These are phyloP conservation scores for Pomatorhinus ruficollis DNA, from an alignment of 2,113 vertebrate species.

Conservation along the genomic window DNA sequence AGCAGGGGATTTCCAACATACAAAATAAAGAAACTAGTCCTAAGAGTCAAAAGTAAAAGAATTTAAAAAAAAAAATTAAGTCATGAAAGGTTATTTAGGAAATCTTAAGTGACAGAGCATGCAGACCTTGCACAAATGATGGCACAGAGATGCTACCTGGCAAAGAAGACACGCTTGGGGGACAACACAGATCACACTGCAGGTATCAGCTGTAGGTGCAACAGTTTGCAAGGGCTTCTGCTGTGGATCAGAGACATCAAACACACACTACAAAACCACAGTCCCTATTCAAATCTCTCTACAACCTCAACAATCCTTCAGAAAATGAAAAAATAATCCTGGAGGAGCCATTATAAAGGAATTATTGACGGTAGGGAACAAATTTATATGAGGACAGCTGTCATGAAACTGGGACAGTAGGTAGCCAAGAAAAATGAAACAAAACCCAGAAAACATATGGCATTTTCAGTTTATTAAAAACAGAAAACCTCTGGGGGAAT, in stretches of 20 bases:
- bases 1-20: neutral
- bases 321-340: neutral
- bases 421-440: neutral
- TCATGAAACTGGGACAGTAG: neutral
- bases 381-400: neutral
- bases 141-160: neutral
- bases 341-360: neutral
- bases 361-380: neutral
- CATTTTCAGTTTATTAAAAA: neutral
- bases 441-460: neutral
- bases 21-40: constrained; percentile 35
- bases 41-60: constrained; percentile 3
- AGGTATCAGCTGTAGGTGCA: neutral
- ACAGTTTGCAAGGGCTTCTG: neutral
- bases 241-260: neutral
- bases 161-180: neutral
- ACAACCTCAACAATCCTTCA: neutral
- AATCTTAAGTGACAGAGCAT: neutral
- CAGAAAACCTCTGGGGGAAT: neutral
- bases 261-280: neutral
- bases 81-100: neutral
- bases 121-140: neutral
- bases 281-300: neutral
- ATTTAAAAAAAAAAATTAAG: neutral
- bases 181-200: neutral